Evolutionary conservation across 2,797 vertebrate genomes (phyloP), one percentile per base, ranked within the genome.

Genomic region (Girardinus metallicus): DNA sequence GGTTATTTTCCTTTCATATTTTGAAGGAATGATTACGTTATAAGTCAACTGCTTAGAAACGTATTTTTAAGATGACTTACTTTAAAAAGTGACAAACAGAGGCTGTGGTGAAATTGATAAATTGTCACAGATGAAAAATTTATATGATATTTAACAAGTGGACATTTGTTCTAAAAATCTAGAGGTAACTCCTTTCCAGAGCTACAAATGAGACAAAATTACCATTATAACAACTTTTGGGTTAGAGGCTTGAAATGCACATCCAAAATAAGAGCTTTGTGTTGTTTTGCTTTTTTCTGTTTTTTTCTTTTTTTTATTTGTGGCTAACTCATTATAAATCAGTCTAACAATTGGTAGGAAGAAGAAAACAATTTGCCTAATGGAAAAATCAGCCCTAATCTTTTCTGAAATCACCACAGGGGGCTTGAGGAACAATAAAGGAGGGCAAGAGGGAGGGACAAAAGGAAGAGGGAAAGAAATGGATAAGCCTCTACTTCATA

Each of bases 311-410:
- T 74, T 85, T 85, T 83, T 81, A 74, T 76, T 62, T 83, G 64
- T 71, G 66, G 41, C 82, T 81, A 79, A 64, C 72, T 55, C 68
- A 81, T 78, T 68, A 80, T 83, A 77, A 87, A 90, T 73, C 82
- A 79, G 81, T 82, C 79, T 84, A 84, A 36, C 75, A 71, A n/a
- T 43, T 57, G 36, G 73, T 26, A 55, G 68, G 73, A 72, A 76
- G 73, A 78, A 83, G 79, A 90, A 91, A 95, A 90, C 90, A 92
- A 95, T 95, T 93, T 92, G 81, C 84, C 88, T 94, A 93, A 95
- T 95, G 92, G 89, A 85, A 92, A 91, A 90, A 88, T 91, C 86
- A 73, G 81, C 79, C 74, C 81, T 93, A 91, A 95, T 94, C 92
- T 91, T 84, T 55, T 83, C 77, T 88, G 84, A 74, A 79, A 78